phyloP scores from a whole-genome alignment of 2,888 invertebrate genomes.

The Galerucella calmariensis region DNA sequence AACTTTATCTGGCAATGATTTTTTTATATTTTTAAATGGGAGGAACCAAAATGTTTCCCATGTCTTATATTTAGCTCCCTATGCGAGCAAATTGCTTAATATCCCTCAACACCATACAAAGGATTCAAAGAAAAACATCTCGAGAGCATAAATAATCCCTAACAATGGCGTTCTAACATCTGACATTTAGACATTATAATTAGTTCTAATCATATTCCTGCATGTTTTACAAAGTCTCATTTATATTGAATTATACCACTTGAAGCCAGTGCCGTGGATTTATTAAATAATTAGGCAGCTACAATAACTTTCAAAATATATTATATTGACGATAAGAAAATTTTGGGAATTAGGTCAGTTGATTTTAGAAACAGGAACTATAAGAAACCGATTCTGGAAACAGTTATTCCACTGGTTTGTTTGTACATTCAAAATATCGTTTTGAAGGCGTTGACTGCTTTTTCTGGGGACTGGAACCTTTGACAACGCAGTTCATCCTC shows the following conservation, averaged over 20 bases:
- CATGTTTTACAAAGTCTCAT: constrained; percentile 28
- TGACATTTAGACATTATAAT: constrained; percentile 33
- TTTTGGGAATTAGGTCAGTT: too few relatives aligned
- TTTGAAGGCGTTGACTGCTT: too few relatives aligned
- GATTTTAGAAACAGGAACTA: too few relatives aligned
- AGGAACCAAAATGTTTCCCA: constrained; percentile 22
- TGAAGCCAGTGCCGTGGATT: not conserved
- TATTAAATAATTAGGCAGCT: not conserved
- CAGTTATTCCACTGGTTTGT: too few relatives aligned
- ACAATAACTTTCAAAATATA: too few relatives aligned
- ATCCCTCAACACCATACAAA: constrained; percentile 26
- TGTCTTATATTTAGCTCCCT: not conserved
- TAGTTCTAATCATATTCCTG: constrained; percentile 32
- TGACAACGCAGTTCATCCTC: too few relatives aligned
- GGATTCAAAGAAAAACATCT: constrained; percentile 13
- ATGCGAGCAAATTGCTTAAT: constrained; percentile 23
- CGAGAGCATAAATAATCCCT: constrained; percentile 31
- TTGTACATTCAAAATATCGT: too few relatives aligned
- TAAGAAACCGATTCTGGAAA: too few relatives aligned
- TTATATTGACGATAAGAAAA: too few relatives aligned
- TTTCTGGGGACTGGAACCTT: too few relatives aligned
- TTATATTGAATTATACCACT: constrained; percentile 10
- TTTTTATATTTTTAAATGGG: constrained; percentile 10
- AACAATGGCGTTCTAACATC: constrained; percentile 29
- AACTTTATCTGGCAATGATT: not conserved